A percentile compares a stretch with the other conserved stretches of the same genome.
Evolutionary conservation across 2,888 invertebrate genomes (phyloP).

Genomic region (Anodontia alba): DNA sequence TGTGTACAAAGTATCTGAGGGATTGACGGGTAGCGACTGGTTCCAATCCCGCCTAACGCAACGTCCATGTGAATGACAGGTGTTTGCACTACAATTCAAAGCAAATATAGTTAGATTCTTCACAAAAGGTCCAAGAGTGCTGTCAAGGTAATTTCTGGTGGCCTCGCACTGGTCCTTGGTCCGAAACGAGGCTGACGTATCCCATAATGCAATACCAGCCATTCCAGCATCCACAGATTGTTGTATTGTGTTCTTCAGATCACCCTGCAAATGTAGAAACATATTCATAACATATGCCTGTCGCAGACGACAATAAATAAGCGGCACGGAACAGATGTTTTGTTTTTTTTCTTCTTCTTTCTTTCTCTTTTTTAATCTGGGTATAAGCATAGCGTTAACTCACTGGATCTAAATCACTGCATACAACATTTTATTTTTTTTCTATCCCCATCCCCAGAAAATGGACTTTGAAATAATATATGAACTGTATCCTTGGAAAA

Average conservation of each 20-base stretch:
- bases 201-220: conserved; percentile 78
- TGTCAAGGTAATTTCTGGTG: conserved; percentile 64
- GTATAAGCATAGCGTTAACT: no score
- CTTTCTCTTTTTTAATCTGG: no score
- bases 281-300: no score
- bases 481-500: no score
- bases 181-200: conserved; percentile 56
- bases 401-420: no score
- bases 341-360: no score
- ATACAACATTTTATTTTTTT: no score
- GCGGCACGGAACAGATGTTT: no score
- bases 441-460: no score
- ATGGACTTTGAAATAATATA: no score
- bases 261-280: conserved; percentile 60
- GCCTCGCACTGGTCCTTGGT: conserved; percentile 62
- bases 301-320: no score
- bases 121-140: conserved; percentile 71
- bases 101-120: conserved; percentile 47
- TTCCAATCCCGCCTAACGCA: conserved; percentile 24
- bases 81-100: conserved; percentile 23
- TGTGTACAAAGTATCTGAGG: neutral
- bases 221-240: conserved; percentile 71
- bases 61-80: conserved; percentile 37
- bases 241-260: conserved; percentile 67
- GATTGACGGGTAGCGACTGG: neutral